Base-by-base conservation (phyloP, 2,113 vertebrate species). In the Chroicocephalus ridibundus region DNA sequence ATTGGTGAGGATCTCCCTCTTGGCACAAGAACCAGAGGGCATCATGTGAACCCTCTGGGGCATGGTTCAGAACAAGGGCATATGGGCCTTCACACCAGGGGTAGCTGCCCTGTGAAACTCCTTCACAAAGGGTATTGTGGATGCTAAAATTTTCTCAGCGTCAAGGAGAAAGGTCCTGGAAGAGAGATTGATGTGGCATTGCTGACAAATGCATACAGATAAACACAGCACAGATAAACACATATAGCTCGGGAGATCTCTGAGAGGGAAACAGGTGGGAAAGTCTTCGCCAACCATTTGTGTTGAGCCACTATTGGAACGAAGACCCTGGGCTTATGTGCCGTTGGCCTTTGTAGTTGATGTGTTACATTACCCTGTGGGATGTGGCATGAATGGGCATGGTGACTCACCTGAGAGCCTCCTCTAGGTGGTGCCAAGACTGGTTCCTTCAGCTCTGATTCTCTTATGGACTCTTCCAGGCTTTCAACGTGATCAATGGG, bases 401-500 rank as follows among this genome's bases (percentile, higher is more conserved):
- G 22, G 65, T 71, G 74, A 71, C 34, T 84, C 49, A 49, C 11
- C 66, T 47, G 36, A 79, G 58, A 93, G 5, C 54, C 34, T 29
- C 58, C n/a, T 47, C 34, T 42, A 58, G 62, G 40, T 13, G 6
- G 11, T 83, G 38, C 57, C 69, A 38, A 51, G 40, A 77, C 14
- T 0, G 0, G 36, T 89, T 90, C 24, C 70, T 81, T 97, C 88
- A 72, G 26, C 62, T 70, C 36, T 88, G 77, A 40, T 76, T 88
- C 78, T 66, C 49, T 86, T 32, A 15, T 1, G 62, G 89, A 49
- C 61, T 97, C 47, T 84, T 92, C 94, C 75, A 99, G 99, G 99
- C 99, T 82, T 99, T 99, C 96, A 99, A 99, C 0, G 99, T 99
- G 78, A 99, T 99, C 98, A 99, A 99, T 1, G 99, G 99, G 16